Evolutionary conservation across 2,888 invertebrate species (phyloP), one percentile per base, ranked within the genome.

Genomic region (Drosophila macrospina): DNA sequence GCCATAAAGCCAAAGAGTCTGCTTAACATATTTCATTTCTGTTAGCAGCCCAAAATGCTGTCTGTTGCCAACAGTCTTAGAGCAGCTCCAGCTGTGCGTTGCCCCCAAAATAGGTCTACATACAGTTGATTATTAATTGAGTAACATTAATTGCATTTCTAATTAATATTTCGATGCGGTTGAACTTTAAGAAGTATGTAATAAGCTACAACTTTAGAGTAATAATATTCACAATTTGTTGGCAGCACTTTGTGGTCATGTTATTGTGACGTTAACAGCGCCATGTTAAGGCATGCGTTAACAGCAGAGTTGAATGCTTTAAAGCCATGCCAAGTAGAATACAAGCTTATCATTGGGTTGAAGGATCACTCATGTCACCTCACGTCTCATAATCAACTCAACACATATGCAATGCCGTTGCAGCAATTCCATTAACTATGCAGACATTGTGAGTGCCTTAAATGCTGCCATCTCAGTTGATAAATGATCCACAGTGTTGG

Each of bases 401-500:
- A 44, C 72, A 62, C 57, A 13, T 26, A 51, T 28, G 28, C 28
- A 7, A 28, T 28, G 3, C 13, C 26, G 45, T 37, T 54, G 24
- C 32, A 48, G 42, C n/a, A 41, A 57, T 41, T 30, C 52, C 60
- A 64, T 73, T 42, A 68, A 60, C 59, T 69, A 44, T 65, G 64
- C 36, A 61, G 54, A 54, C 57, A 56, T 24, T 57, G 11, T 30
- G 48, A 47, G 48, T 61, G 48, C 30, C 30, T 54, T 34, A 41
- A 51, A 60, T n/a, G 41, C 24, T 44, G 47, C 42, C 63, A 59
- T 66, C 77, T 47, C 15, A 55, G 7, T 71, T 82, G 80, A 83
- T 83, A 85, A 85, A 83, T 86, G 83, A 83, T 77, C 63, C 74
- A 56, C 24, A 20, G 45, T 73, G 61, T 41, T 41, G 69, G 74